Evolutionary conservation across 2,888 invertebrate genomes (phyloP).

Genomic region (Acronicta leporina): DNA sequence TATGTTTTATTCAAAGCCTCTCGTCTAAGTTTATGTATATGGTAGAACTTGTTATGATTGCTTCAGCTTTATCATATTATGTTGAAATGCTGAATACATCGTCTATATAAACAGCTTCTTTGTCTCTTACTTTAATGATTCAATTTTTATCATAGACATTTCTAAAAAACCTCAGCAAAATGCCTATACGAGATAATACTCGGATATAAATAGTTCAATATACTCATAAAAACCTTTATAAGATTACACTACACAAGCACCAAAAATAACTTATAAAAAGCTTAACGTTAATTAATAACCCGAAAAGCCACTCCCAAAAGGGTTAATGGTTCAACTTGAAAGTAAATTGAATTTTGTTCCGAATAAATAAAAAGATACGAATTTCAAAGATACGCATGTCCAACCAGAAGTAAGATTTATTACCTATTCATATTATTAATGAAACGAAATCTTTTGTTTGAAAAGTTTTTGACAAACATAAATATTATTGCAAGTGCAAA

Average conservation of each 20-base stretch:
- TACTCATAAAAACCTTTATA: background rate
- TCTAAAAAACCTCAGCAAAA: too few species aligned
- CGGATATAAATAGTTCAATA: too few species aligned
- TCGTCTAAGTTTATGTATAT: slow-evolving; percentile 14
- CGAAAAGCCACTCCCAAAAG: slow-evolving; percentile 36
- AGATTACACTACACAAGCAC: slow-evolving; percentile 1
- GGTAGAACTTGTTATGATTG: slow-evolving; percentile 10
- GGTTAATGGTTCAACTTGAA: slow-evolving; percentile 40
- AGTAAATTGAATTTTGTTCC: slow-evolving; percentile 51
- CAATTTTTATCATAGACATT: background rate
- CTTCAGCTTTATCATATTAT: background rate
- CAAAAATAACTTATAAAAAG: slow-evolving; percentile 25
- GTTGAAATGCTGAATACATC: background rate
- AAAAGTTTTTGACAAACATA: slow-evolving; percentile 27
- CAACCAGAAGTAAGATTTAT: slow-evolving; percentile 61
- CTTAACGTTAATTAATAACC: slow-evolving; percentile 41
- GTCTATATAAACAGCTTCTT: background rate
- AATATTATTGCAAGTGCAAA: slow-evolving; percentile 19
- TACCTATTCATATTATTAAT: slow-evolving; percentile 57
- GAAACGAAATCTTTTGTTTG: slow-evolving; percentile 49
- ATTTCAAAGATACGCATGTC: slow-evolving; percentile 48
- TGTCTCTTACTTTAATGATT: background rate
- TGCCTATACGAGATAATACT: too few species aligned
- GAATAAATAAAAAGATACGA: slow-evolving; percentile 37
- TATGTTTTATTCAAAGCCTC: slow-evolving; percentile 39